phyloP scores from a whole-genome alignment of 2,888 invertebrate genomes.

The Cryptus armator region DNA sequence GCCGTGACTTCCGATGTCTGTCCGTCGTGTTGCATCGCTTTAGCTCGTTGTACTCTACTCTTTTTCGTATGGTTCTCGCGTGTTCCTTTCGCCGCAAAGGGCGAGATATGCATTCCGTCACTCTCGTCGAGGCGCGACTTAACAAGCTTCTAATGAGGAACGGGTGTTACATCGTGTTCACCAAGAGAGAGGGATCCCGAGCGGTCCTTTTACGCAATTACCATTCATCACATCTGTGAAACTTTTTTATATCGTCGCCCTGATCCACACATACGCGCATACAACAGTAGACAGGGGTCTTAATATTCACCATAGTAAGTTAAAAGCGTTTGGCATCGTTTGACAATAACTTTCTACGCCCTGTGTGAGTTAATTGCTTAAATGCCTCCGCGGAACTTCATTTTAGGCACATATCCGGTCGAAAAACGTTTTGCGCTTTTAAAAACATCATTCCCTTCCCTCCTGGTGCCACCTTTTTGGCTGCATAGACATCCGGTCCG shows the following conservation, averaged over 20 bases:
- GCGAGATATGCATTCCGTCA: conserved; percentile 78
- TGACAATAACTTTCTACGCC: conserved; percentile 53
- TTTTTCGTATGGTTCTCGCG: conserved; percentile 49
- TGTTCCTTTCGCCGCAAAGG: conserved; percentile 56
- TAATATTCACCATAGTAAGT: conserved; percentile 23
- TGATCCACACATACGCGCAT: background rate
- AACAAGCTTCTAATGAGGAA: conserved; percentile 84
- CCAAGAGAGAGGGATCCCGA: conserved; percentile 61
- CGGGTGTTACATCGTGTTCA: conserved; percentile 81
- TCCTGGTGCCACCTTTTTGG: conserved; percentile 11
- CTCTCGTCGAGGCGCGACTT: conserved; percentile 76
- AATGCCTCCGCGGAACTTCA: conserved; percentile 37
- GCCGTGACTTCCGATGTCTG: conserved; percentile 30
- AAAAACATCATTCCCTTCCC: background rate
- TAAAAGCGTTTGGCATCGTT: conserved; percentile 58
- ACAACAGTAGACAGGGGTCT: background rate
- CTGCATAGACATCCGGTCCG: conserved; percentile 48
- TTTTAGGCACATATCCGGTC: conserved; percentile 51
- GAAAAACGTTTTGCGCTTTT: conserved; percentile 46
- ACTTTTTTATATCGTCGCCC: conserved; percentile 57
- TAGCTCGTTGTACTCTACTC: conserved; percentile 42
- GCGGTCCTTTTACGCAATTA: conserved; percentile 81
- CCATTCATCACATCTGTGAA: conserved; percentile 80
- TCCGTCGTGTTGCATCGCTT: conserved; percentile 9
- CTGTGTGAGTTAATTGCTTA: conserved; percentile 16